phyloP scores from a whole-genome alignment of 2,113 vertebrate species.

The Ochotona princeps region DNA sequence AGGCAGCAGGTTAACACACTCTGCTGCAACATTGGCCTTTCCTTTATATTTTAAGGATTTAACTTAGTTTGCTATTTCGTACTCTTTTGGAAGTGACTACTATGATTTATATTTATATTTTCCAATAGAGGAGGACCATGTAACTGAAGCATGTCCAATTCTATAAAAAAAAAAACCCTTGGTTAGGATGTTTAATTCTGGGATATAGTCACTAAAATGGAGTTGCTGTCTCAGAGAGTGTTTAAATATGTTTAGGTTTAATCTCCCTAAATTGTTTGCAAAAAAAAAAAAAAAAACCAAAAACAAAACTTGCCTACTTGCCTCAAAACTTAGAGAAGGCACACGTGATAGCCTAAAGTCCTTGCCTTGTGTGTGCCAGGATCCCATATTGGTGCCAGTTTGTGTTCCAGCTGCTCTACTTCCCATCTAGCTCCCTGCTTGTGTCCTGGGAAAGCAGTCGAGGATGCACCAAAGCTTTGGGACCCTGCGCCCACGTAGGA shows the following conservation, averaged over 20 bases:
- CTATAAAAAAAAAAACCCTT: not conserved
- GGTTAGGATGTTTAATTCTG: not conserved
- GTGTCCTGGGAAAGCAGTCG: too few species aligned
- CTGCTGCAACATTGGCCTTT: not conserved
- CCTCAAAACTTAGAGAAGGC: not conserved
- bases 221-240: not conserved
- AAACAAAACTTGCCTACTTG: not conserved
- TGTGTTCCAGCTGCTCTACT: too few species aligned
- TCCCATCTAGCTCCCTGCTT: too few species aligned
- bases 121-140: not conserved
- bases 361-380: too few species aligned
- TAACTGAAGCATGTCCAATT: not conserved
- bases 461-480: too few species aligned
- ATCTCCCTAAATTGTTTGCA: not conserved
- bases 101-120: constrained; percentile 2
- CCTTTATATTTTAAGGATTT: constrained; percentile 21
- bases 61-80: not conserved
- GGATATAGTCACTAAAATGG: constrained; percentile 1
- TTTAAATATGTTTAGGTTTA: constrained; percentile 36
- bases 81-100: not conserved
- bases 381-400: too few species aligned
- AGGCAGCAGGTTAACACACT: too few species aligned
- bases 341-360: too few species aligned
- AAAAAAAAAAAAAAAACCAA: not conserved
- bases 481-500: too few species aligned